Percentiles rank a stretch among this genome's conserved stretches.
Evolutionary conservation across 2,797 vertebrate genomes (phyloP).

Genomic region (Corythornis leucogaster): DNA sequence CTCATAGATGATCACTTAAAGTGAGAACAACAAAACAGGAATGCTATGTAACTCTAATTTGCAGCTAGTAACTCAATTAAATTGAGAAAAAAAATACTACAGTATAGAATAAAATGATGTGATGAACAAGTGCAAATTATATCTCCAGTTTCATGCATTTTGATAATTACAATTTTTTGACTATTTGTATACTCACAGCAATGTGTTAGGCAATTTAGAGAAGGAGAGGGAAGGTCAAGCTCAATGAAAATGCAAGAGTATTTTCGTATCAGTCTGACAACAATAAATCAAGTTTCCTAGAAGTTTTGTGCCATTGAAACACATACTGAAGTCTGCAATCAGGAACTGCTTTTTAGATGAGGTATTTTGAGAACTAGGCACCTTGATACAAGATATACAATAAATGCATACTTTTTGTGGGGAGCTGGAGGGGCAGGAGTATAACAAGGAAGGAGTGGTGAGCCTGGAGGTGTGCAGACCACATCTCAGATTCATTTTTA

Average conservation of each 20-base stretch:
- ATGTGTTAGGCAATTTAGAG: slow-evolving; percentile 10
- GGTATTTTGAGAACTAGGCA: background rate
- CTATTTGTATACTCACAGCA: background rate
- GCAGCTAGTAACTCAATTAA: slow-evolving; percentile 34
- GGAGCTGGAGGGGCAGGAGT: background rate
- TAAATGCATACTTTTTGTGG: too few species aligned
- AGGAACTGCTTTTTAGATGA: background rate
- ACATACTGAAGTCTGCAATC: accelerated
- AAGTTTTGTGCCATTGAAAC: background rate
- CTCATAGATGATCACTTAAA: background rate
- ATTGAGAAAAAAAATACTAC: background rate
- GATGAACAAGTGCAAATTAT: slow-evolving; percentile 32
- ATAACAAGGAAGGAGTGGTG: background rate
- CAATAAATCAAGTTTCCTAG: background rate
- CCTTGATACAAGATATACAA: background rate
- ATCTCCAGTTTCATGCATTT: slow-evolving; percentile 20
- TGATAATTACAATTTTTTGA: slow-evolving; percentile 33
- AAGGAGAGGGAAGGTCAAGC: slow-evolving; percentile 5
- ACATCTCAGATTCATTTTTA: background rate
- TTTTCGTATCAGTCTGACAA: background rate
- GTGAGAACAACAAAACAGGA: background rate
- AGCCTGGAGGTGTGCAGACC: background rate
- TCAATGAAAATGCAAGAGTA: background rate
- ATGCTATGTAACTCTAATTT: background rate
- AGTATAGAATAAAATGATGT: background rate